Percentiles rank a stretch among this genome's conserved stretches.
phyloP scores from a whole-genome alignment of 53 echinoderm and acorn worm genomes.

The Astropecten irregularis region DNA sequence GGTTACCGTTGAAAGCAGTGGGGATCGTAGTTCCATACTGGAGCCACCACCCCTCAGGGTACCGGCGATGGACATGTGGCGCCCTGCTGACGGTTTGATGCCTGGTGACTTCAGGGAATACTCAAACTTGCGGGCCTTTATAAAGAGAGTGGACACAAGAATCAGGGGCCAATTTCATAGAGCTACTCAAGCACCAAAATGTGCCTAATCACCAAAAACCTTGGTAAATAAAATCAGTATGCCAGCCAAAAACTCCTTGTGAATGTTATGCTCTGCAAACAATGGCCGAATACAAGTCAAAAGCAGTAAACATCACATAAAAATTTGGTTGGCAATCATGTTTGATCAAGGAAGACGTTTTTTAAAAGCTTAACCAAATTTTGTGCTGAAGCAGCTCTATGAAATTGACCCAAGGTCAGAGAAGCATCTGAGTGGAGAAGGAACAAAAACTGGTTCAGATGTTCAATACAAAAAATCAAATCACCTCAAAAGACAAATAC shows the following conservation, averaged over 20 bases:
- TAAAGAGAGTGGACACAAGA: not conserved
- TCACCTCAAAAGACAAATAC: not conserved
- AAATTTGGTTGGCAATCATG: no score
- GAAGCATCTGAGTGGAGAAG: not conserved
- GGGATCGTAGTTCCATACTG: constrained; percentile 59
- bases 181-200: no score
- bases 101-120: constrained; percentile 93
- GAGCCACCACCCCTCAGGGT: constrained; percentile 48
- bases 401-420: not conserved
- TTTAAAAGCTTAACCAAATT: no score
- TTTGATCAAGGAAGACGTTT: no score
- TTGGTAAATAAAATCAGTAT: no score
- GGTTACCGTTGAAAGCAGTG: constrained; percentile 37
- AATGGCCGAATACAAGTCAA: no score
- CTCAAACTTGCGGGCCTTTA: constrained; percentile 88
- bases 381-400: no score
- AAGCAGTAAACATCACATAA: no score
- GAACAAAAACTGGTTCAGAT: not conserved
- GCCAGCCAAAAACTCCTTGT: no score
- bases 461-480: not conserved
- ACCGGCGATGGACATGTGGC: constrained; percentile 77
- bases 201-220: no score
- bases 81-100: constrained; percentile 82
- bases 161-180: no score
- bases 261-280: no score